Evolutionary conservation across 2,888 invertebrate species (phyloP).

Genomic region (Stenodera caucasica): DNA sequence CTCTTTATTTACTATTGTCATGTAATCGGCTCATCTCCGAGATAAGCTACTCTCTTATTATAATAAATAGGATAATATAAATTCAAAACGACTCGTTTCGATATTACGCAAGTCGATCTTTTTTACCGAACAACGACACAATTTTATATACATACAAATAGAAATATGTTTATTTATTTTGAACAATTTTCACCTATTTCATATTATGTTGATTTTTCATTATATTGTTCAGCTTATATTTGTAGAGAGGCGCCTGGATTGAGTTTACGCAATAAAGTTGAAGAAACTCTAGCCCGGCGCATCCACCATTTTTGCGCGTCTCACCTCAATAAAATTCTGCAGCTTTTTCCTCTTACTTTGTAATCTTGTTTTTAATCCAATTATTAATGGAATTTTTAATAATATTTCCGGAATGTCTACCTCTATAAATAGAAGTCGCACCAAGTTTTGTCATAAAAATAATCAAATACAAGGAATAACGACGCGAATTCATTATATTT

Average conservation of each 20-base stretch:
- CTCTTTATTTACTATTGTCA: slow-evolving; percentile 19
- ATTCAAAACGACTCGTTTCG: too few species aligned
- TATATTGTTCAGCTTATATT: background rate
- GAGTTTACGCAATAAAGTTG: background rate
- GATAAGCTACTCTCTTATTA: background rate
- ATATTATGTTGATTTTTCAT: background rate
- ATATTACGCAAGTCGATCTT: slow-evolving; percentile 1
- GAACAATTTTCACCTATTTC: background rate
- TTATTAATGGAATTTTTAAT: background rate
- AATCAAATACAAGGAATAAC: background rate
- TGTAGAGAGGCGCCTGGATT: background rate
- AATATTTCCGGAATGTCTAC: background rate
- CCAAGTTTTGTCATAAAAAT: background rate
- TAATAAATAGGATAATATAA: too few species aligned
- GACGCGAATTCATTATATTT: background rate
- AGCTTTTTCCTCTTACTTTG: too few species aligned
- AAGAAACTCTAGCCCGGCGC: background rate
- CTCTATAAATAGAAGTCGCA: background rate
- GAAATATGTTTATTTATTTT: background rate
- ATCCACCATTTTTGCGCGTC: background rate
- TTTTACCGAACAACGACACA: background rate
- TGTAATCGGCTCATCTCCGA: slow-evolving; percentile 25
- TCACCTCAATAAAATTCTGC: too few species aligned
- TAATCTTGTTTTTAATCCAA: background rate
- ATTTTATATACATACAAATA: too few species aligned